A percentile compares a stretch with the other conserved stretches of the same genome.
Evolutionary conservation across 2,888 invertebrate species (phyloP).

Genomic region (Cinara cedri): DNA sequence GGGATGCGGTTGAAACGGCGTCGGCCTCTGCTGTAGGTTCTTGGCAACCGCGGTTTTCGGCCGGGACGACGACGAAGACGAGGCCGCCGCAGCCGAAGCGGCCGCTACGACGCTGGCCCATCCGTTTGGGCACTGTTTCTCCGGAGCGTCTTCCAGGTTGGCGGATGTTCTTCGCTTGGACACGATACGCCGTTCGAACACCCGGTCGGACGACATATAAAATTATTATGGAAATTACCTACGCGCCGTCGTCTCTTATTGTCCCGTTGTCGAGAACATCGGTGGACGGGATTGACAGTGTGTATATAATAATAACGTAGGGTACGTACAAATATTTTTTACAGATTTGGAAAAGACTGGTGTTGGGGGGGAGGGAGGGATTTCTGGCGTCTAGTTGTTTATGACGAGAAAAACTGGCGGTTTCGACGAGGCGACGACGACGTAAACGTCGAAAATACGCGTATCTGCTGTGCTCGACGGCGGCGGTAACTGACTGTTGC

Average conservation of each 20-base stretch:
- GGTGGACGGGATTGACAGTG: no score
- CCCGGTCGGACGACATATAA: slow-evolving; percentile 32
- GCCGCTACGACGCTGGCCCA: slow-evolving; percentile 42
- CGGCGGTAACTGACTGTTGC: slow-evolving; percentile 44
- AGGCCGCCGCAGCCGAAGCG: slow-evolving; percentile 6
- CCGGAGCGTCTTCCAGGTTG: slow-evolving; percentile 30
- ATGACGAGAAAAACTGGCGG: not conserved
- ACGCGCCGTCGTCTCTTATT: slow-evolving; percentile 1
- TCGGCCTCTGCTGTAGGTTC: slow-evolving; percentile 20
- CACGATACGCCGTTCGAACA: slow-evolving; percentile 45
- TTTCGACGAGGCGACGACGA: not conserved
- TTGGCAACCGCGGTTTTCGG: not conserved
- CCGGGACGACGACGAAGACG: slow-evolving; percentile 1
- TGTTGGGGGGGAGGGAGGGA: no score
- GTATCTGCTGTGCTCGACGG: not conserved
- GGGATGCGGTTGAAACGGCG: slow-evolving; percentile 47
- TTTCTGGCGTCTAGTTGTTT: no score
- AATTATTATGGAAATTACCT: not conserved
- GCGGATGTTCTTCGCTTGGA: slow-evolving; percentile 50
- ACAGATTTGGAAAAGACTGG: no score
- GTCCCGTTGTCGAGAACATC: not conserved
- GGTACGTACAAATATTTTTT: no score
- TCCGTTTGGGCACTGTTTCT: slow-evolving; percentile 26
- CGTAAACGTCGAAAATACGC: not conserved
- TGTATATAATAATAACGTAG: no score